Percentiles rank a stretch among this genome's conserved stretches.
Conservation (phyloP, 2,113 vertebrate species). For the Pavo muticus region DNA sequence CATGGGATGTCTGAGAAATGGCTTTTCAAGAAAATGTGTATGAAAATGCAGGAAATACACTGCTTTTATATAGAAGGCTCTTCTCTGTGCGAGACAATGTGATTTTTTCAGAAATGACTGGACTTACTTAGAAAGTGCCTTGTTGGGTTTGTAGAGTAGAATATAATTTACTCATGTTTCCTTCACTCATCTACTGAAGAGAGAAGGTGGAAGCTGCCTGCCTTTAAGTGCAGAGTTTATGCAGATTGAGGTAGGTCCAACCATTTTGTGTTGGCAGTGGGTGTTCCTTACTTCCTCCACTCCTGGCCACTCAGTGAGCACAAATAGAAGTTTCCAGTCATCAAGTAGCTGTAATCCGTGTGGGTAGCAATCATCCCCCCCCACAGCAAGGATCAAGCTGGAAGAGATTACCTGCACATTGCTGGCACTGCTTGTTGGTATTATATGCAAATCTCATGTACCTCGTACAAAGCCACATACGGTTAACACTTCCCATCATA, state of each 20-base stretch:
- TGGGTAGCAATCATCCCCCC: background rate
- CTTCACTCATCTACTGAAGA: background rate
- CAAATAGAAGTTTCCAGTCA: background rate
- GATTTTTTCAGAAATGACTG: background rate
- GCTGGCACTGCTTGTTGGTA: background rate
- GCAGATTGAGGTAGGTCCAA: background rate
- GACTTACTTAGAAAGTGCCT: background rate
- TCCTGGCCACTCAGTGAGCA: background rate
- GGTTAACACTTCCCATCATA: background rate
- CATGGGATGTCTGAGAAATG: background rate
- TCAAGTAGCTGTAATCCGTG: background rate
- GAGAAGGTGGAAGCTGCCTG: background rate
- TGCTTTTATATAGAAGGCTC: background rate
- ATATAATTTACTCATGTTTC: background rate
- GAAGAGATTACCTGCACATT: background rate
- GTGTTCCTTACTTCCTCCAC: background rate
- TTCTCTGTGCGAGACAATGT: background rate
- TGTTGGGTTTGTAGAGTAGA: background rate
- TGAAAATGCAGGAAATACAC: background rate
- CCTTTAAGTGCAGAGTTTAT: background rate
- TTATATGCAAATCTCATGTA: background rate
- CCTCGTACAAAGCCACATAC: background rate
- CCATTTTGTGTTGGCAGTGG: background rate
- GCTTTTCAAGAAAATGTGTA: background rate
- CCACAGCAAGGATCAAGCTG: background rate